Base-by-base conservation (phyloP, 2,888 invertebrate species). In the Pristionchus japonicus region DNA sequence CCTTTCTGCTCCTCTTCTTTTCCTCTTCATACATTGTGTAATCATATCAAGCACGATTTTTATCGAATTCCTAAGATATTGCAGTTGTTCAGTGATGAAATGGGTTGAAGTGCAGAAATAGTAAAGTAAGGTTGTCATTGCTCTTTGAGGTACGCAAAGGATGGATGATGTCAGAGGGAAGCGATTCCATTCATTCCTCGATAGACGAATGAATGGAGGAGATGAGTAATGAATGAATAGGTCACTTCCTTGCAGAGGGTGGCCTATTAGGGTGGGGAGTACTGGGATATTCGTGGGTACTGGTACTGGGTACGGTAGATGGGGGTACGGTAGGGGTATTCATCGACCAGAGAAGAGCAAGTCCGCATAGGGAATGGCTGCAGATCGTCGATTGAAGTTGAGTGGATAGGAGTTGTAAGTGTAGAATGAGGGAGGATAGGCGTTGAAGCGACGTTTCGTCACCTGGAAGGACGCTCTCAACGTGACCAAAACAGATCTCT, bases 401-500 rank as follows among this genome's bases (percentile, higher is more conserved):
- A 84, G 57, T 27, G 84, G 84, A 40, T 84, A 84, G 2, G 61
- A 61, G 7, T 34, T 40, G 61, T 61, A 84, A 34, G 84, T 61
- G 84, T 84, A 84, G 84, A 84, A 84, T 7, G 84, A 84, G 23
- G 84, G 84, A 84, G 84, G 84, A 61, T 37, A 84, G 2, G 84
- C 84, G 27, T 61, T 84, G 61, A 43, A 84, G 17, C 84, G 84
- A 43, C 84, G 57, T 34, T 84, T 84, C 27, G 84, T 47, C 9
- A 84, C 61, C 84, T 84, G n/a, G 9, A 84, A 57, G n/a, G 15
- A 37, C 31, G 1, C 3, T 15, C 17, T 70, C 17, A 20, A 17
- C 20, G 4, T 17, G 9, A 64, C 34, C 34, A 37, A 2, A 70
- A 70, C 11, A 74, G 43, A n/a, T 74, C 74, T 20, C 23, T 74